phyloP scores from a whole-genome alignment of 2,113 vertebrate genomes.

The Potamarius usumacintae region DNA sequence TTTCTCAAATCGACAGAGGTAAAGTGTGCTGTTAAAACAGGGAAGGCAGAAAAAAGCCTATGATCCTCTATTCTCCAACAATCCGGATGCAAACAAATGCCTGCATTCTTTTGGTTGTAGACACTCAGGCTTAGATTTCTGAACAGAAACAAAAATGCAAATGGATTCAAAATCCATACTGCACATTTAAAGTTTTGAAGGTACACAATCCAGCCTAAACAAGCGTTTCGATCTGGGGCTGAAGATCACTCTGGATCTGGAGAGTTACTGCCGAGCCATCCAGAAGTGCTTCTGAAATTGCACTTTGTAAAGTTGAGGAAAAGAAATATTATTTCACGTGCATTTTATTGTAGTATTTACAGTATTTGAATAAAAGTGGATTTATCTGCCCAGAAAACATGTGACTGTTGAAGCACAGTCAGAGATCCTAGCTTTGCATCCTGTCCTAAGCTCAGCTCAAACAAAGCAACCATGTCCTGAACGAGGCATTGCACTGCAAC shows the following conservation, averaged over 20 bases:
- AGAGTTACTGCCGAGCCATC: not conserved
- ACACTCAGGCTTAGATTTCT: not conserved
- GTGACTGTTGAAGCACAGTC: not conserved
- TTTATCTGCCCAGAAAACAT: not conserved
- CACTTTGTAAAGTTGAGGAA: not conserved
- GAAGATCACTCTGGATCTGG: not conserved
- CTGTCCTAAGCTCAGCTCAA: not conserved
- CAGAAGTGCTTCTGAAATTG: not conserved
- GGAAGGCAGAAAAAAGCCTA: not conserved
- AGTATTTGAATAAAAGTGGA: not conserved
- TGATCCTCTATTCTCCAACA: constrained; percentile 21
- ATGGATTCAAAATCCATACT: not conserved
- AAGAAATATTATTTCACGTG: not conserved
- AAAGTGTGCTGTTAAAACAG: constrained; percentile 28
- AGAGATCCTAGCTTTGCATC: not conserved
- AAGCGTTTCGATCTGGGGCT: not conserved
- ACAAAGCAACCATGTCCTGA: not conserved
- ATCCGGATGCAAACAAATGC: constrained; percentile 31
- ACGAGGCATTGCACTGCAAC: not conserved
- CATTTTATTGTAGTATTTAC: not conserved
- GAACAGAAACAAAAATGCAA: constrained; percentile 4
- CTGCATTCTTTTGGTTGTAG: not conserved
- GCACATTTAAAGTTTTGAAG: not conserved
- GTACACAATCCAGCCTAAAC: not conserved
- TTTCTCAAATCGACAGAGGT: constrained; percentile 3